These are phyloP conservation scores for Cynocephalus volans DNA, from an alignment of 2,113 vertebrate species.

Conservation along the genomic window DNA sequence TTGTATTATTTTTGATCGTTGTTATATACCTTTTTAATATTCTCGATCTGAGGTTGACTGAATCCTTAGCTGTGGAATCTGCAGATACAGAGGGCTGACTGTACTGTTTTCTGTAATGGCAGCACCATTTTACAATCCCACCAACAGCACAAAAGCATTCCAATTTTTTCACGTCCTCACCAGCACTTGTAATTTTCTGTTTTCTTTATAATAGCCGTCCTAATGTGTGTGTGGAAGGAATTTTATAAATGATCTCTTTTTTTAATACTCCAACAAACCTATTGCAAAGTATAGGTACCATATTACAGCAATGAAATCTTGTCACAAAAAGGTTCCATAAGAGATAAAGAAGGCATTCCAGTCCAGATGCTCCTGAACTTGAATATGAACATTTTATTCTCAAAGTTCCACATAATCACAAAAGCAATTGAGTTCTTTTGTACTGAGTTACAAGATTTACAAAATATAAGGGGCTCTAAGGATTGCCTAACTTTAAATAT, in stretches of 20 bases:
- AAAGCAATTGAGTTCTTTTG: background rate
- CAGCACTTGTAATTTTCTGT: background rate
- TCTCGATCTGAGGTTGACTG: too few relatives aligned
- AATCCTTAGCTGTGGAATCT: too few relatives aligned
- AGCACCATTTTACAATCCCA: background rate
- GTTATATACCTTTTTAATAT: too few relatives aligned
- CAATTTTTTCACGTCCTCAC: background rate
- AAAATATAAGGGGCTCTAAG: background rate
- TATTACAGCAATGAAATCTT: constrained; percentile 22
- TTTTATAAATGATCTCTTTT: constrained; percentile 26
- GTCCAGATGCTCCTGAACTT: background rate
- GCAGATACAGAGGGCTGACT: too few relatives aligned
- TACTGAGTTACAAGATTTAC: constrained; percentile 19
- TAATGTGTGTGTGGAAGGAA: background rate
- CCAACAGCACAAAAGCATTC: background rate
- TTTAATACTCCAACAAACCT: background rate
- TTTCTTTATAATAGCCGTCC: background rate
- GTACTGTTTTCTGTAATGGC: background rate
- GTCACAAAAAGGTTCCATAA: background rate
- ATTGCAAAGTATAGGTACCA: background rate
- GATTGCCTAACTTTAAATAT: constrained; percentile 29
- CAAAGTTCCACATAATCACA: background rate
- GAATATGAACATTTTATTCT: constrained; percentile 19
- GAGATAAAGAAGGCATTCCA: background rate
- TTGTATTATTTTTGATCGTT: too few relatives aligned